Percentiles rank a stretch among this genome's conserved stretches.
Conservation (phyloP, 2,888 invertebrate genomes). For the Augiades crinisus region DNA sequence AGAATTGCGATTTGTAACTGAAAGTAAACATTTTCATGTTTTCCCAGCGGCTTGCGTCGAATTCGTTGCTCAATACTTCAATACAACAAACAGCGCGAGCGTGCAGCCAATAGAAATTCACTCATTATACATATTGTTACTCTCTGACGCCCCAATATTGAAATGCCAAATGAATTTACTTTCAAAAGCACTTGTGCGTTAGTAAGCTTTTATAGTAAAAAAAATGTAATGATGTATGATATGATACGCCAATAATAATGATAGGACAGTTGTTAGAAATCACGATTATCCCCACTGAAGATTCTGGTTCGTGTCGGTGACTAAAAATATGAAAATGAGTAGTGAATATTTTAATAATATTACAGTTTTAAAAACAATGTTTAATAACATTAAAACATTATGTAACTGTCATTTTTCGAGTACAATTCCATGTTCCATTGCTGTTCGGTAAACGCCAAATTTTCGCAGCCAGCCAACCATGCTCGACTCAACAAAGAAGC, state of each 20-base stretch:
- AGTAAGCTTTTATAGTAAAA: too few species aligned
- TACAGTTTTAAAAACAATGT: too few species aligned
- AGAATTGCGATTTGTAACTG: conserved; percentile 50
- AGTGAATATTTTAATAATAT: too few species aligned
- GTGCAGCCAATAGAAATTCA: not conserved
- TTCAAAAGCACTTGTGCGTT: too few species aligned
- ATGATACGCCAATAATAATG: too few species aligned
- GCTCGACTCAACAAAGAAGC: conserved; percentile 50
- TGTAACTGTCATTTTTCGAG: not conserved
- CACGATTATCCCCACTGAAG: too few species aligned
- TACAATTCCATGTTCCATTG: not conserved
- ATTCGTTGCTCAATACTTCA: conserved; percentile 39
- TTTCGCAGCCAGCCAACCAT: conserved; percentile 72
- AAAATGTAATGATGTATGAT: too few species aligned
- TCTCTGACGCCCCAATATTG: not conserved
- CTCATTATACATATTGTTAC: not conserved
- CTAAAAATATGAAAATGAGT: too few species aligned
- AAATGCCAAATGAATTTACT: too few species aligned
- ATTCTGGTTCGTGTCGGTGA: too few species aligned
- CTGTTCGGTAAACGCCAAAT: conserved; percentile 51
- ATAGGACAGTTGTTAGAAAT: too few species aligned
- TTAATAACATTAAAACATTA: not conserved
- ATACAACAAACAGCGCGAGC: conserved; percentile 1
- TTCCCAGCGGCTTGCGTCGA: conserved; percentile 43
- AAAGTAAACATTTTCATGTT: conserved; percentile 58